phyloP scores from a whole-genome alignment of 1,140 invertebrate species.

The Antheraea mylitta region DNA sequence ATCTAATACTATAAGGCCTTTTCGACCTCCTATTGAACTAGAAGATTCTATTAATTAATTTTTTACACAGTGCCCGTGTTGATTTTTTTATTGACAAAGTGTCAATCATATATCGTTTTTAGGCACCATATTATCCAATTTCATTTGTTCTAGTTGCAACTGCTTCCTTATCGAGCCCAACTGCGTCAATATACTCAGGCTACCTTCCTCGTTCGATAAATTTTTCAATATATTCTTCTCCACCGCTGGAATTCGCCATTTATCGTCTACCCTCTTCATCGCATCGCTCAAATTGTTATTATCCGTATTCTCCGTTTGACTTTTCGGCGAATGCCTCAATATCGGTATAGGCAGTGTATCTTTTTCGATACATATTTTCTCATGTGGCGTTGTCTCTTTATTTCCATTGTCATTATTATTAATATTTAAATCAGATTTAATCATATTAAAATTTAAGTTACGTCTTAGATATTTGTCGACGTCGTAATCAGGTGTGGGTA shows the following conservation, averaged over 20 bases:
- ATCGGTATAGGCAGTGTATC: slow-evolving; percentile 62
- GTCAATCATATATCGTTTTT: slow-evolving; percentile 35
- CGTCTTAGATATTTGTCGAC: slow-evolving; percentile 61
- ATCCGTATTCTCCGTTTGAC: slow-evolving; percentile 17
- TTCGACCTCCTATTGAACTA: no score
- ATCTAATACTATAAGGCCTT: no score
- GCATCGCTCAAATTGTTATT: slow-evolving; percentile 60
- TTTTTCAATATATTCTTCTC: slow-evolving; percentile 80
- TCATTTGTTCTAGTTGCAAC: slow-evolving; percentile 79
- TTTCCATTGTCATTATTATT: background rate
- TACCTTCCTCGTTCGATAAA: slow-evolving; percentile 68
- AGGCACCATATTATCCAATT: slow-evolving; percentile 68
- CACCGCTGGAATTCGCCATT: slow-evolving; percentile 79
- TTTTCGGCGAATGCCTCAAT: slow-evolving; percentile 76
- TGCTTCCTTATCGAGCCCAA: slow-evolving; percentile 80
- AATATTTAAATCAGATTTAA: slow-evolving; percentile 1
- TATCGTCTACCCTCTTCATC: slow-evolving; percentile 75
- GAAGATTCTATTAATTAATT: no score
- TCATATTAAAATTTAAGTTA: slow-evolving; percentile 53
- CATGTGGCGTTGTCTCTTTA: background rate
- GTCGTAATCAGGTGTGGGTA: slow-evolving; percentile 63
- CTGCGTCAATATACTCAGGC: slow-evolving; percentile 78
- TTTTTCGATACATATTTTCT: background rate
- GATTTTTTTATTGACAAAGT: no score
- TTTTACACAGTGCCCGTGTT: no score